Evolutionary conservation across 2,113 vertebrate species (phyloP).

Genomic region (Cisticola juncidis): DNA sequence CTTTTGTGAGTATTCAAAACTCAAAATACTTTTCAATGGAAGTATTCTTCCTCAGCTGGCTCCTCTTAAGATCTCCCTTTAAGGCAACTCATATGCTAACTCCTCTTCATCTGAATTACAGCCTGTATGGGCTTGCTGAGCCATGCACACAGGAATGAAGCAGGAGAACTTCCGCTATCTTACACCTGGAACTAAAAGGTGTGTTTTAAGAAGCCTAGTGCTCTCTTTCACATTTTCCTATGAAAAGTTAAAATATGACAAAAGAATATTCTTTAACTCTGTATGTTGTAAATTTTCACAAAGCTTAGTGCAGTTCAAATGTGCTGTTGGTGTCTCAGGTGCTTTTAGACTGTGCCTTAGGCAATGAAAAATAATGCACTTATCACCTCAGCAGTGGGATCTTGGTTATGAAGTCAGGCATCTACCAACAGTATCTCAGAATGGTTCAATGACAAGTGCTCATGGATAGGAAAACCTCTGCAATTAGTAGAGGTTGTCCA

Average conservation of each 20-base stretch:
- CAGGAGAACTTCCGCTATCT: background rate
- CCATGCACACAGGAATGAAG: background rate
- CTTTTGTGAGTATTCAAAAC: background rate
- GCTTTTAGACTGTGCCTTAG: background rate
- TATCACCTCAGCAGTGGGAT: background rate
- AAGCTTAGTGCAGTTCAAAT: background rate
- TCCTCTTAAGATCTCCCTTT: background rate
- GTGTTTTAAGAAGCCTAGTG: background rate
- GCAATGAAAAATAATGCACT: background rate
- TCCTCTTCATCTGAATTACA: background rate
- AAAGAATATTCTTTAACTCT: background rate
- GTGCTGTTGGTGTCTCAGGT: background rate
- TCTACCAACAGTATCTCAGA: background rate
- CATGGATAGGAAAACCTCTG: background rate
- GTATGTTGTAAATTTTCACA: background rate
- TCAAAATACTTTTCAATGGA: background rate
- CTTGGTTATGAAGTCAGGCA: background rate
- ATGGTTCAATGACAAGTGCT: background rate
- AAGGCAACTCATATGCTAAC: background rate
- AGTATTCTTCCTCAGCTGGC: background rate
- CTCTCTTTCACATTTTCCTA: background rate
- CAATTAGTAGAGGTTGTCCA: conserved; percentile 8
- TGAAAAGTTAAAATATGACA: background rate
- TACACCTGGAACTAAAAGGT: background rate
- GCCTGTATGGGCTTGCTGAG: background rate